A percentile compares a stretch with the other conserved stretches of the same genome.
Evolutionary conservation across 2,113 vertebrate genomes (phyloP).

Genomic region (Glareola pratincola): DNA sequence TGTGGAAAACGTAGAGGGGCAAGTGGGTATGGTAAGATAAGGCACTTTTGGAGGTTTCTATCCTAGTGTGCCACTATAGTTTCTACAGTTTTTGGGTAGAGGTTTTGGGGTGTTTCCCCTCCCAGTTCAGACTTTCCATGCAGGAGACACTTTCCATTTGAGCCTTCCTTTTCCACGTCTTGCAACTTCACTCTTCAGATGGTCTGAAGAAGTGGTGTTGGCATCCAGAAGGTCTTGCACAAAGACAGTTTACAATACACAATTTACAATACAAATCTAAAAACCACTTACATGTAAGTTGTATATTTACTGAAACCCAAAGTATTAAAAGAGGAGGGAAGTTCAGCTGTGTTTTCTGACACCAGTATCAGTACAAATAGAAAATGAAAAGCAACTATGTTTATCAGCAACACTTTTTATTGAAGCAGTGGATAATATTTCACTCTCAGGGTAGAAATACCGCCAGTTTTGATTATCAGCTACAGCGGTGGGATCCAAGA

Average conservation of each 20-base stretch:
- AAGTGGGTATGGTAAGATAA: background rate
- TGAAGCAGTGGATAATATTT: background rate
- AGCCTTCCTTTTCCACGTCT: background rate
- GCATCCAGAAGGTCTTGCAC: background rate
- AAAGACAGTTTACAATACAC: background rate
- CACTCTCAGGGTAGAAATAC: background rate
- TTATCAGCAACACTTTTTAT: background rate
- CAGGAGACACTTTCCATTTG: background rate
- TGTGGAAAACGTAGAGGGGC: background rate
- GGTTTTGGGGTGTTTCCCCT: rapidly evolving
- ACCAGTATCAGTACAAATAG: background rate
- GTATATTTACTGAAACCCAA: background rate
- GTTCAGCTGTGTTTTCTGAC: background rate
- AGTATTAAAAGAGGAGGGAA: background rate
- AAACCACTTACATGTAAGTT: background rate
- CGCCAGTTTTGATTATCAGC: background rate
- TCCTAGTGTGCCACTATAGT: background rate
- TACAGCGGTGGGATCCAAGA: background rate
- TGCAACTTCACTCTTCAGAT: background rate
- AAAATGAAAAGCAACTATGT: background rate
- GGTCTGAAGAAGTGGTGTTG: background rate
- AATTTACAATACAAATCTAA: background rate
- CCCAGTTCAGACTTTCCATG: background rate
- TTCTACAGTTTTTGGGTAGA: background rate
- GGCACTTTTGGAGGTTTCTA: background rate